Evolutionary conservation across 2,113 vertebrate species (phyloP).

Genomic region (Xiphophorus hellerii): DNA sequence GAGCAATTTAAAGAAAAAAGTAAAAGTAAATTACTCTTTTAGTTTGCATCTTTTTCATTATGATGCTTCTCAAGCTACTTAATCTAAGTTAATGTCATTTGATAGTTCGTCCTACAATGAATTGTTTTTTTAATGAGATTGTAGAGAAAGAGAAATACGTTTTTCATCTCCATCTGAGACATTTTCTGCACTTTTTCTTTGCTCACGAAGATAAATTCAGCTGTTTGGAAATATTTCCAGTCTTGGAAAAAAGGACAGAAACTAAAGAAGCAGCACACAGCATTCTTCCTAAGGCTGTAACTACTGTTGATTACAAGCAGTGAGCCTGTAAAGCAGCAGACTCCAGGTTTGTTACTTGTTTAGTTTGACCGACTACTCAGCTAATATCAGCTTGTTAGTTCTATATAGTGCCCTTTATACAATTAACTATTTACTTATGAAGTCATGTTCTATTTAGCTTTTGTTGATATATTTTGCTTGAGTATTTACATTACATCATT

Average conservation of each 20-base stretch:
- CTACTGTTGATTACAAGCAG: not conserved
- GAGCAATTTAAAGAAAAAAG: conserved; percentile 8
- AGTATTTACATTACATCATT: too few relatives aligned
- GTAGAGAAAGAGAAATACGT: not conserved
- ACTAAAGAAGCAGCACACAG: not conserved
- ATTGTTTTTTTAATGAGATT: not conserved
- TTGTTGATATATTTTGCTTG: too few relatives aligned
- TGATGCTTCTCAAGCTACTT: too few relatives aligned
- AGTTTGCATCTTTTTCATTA: too few relatives aligned
- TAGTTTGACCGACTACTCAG: too few relatives aligned
- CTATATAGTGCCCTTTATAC: too few relatives aligned
- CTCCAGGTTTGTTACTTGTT: too few relatives aligned
- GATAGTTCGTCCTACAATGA: not conserved
- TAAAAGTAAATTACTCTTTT: conserved; percentile 10
- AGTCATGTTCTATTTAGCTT: not conserved
- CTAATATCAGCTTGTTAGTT: too few relatives aligned
- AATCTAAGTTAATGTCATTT: not conserved
- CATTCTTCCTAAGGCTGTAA: not conserved
- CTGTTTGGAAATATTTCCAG: not conserved
- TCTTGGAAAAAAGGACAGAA: not conserved
- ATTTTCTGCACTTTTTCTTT: too few relatives aligned
- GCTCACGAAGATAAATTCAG: not conserved
- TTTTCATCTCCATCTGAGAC: not conserved
- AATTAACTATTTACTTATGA: not conserved
- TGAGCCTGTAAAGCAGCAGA: not conserved